These are phyloP conservation scores for Noctua fimbriata DNA, from an alignment of 2,888 invertebrate species.

Conservation along the genomic window DNA sequence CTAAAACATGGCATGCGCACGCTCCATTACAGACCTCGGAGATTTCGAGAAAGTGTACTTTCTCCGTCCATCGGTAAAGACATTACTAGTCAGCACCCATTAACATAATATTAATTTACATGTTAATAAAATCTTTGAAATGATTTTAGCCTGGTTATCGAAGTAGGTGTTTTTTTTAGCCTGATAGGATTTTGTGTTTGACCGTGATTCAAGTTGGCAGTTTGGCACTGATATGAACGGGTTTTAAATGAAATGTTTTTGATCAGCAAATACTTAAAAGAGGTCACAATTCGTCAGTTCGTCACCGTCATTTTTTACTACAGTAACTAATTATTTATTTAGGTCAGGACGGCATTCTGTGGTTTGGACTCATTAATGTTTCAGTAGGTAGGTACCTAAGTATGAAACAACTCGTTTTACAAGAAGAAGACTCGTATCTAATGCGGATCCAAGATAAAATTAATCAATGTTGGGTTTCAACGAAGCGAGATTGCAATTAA, in stretches of 20 bases:
- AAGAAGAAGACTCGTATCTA: background rate
- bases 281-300: slow-evolving; percentile 42
- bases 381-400: background rate
- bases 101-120: slow-evolving; percentile 59
- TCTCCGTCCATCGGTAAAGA: slow-evolving; percentile 75
- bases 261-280: slow-evolving; percentile 17
- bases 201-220: slow-evolving; percentile 49
- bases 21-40: slow-evolving; percentile 73
- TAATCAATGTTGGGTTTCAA: slow-evolving; percentile 25
- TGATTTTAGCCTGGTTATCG: slow-evolving; percentile 38
- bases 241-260: slow-evolving; percentile 46
- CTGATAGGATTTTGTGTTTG: slow-evolving; percentile 42
- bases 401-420: slow-evolving; percentile 9
- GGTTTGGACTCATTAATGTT: slow-evolving; percentile 12
- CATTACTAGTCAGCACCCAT: slow-evolving; percentile 57
- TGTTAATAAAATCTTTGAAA: slow-evolving; percentile 43
- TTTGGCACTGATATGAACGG: slow-evolving; percentile 28
- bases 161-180: slow-evolving; percentile 21
- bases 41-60: slow-evolving; percentile 85
- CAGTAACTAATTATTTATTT: slow-evolving; percentile 7
- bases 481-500: slow-evolving; percentile 38
- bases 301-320: slow-evolving; percentile 20
- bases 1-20: slow-evolving; percentile 61
- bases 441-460: slow-evolving; percentile 21
- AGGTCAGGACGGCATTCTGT: background rate